Base-by-base conservation (phyloP, 2,797 vertebrate species). In the Somateria mollissima region DNA sequence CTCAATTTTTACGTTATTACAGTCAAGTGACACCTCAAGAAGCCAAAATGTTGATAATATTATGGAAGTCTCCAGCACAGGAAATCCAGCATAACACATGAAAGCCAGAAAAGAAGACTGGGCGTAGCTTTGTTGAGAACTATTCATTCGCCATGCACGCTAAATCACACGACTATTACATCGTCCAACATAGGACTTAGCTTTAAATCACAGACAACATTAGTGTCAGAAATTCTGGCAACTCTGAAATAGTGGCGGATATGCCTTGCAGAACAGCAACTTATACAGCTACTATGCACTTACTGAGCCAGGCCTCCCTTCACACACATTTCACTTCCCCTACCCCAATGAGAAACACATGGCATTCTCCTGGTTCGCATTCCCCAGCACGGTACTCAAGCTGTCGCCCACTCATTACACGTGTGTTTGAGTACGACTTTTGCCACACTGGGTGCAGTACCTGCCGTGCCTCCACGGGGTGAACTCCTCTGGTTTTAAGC, bases 401-500 rank as follows among this genome's bases (percentile, higher is more conserved):
- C 19, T 64, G 47, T 49, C 77, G n/a, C 41, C 43, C 56, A 11
- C 17, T 27, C 51, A 13, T 21, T 24, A 19, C 30, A 22, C 0
- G 0, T 10, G 6, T 2, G 4, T 49, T 11, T 24, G 21, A 62
- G 27, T 6, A 34, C 0, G 2, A 32, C 66, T 83, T 80, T 0
- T 51, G 37, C 74, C 34, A 24, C 2, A 25, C 8, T 54, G 67
- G 45, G 45, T 69, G 45, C 14, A 60, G 54, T 3, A 37, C 7
- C 54, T 21, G 10, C 21, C 6, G 21, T 34, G 66, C 19, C 43
- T 69, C 54, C n/a, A 47, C 8, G 1, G 2, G 0, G 0, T 4
- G 22, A 82, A 39, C 9, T 56, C 69, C 69, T 57, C 53, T 43
- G 34, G 41, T 51, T 81, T 88, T 57, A 86, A 60, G 79, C 21